Percentiles rank a stretch among this genome's conserved stretches.
These are phyloP conservation scores for Orycteropus afer DNA, from an alignment of 2,113 vertebrate genomes.

Conservation along the genomic window DNA sequence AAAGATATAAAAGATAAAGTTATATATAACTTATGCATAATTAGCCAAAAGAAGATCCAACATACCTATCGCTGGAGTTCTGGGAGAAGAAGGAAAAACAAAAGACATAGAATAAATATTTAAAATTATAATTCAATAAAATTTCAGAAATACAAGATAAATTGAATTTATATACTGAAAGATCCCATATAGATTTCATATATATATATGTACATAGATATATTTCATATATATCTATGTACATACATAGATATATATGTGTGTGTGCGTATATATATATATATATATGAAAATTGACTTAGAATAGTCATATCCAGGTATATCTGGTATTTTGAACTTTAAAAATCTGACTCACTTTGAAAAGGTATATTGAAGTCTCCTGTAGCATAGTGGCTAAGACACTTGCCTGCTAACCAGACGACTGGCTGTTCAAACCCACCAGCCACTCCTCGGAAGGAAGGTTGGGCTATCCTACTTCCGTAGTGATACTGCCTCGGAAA, in stretches of 20 bases:
- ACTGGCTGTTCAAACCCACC: too few relatives aligned
- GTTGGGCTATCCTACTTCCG: too few relatives aligned
- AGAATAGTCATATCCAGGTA: not conserved
- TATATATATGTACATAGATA: not conserved
- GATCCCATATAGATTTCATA: too few relatives aligned
- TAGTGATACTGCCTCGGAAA: too few relatives aligned
- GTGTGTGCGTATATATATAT: too few relatives aligned
- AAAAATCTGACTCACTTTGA: not conserved
- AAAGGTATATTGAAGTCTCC: not conserved
- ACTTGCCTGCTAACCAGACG: too few relatives aligned
- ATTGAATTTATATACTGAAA: not conserved
- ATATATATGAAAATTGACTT: not conserved
- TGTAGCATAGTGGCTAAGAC: too few relatives aligned
- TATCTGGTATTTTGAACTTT: not conserved
- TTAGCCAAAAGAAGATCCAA: not conserved
- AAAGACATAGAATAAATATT: not conserved
- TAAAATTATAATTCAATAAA: not conserved
- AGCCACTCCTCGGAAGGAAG: too few relatives aligned
- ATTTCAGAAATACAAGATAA: not conserved
- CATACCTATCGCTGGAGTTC: not conserved
- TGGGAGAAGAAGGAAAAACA: not conserved
- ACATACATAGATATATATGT: too few relatives aligned
- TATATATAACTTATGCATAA: not conserved
- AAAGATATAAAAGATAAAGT: not conserved
- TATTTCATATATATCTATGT: not conserved